These are phyloP conservation scores for Spodoptera littoralis DNA, from an alignment of 2,888 invertebrate genomes.

Conservation along the genomic window DNA sequence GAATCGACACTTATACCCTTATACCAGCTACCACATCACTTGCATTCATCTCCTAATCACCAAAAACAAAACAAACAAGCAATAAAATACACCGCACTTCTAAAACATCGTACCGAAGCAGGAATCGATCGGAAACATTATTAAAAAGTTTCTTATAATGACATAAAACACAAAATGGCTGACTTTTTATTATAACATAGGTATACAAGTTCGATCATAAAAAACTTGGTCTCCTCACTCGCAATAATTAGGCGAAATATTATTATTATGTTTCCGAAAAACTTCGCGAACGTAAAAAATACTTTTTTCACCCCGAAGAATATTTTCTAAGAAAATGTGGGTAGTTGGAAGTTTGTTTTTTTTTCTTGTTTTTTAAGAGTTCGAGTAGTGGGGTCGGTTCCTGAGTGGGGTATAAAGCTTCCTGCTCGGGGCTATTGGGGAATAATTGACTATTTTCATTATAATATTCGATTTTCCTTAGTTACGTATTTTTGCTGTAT, in stretches of 20 bases:
- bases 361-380: slow-evolving; percentile 3
- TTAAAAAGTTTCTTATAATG: slow-evolving; percentile 50
- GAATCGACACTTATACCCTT: too few relatives aligned
- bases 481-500: too few relatives aligned
- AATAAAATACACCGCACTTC: slow-evolving; percentile 37
- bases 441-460: too few relatives aligned
- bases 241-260: slow-evolving; percentile 54
- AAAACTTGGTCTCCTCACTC: slow-evolving; percentile 25
- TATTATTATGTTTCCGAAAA: slow-evolving; percentile 47
- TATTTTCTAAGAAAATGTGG: slow-evolving; percentile 12
- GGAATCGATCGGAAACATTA: slow-evolving; percentile 32
- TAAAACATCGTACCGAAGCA: slow-evolving; percentile 25
- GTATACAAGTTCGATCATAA: slow-evolving; percentile 48
- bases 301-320: slow-evolving; percentile 9
- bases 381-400: too few relatives aligned
- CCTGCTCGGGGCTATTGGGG: too few relatives aligned
- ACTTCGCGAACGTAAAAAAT: slow-evolving; percentile 43
- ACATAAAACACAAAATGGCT: slow-evolving; percentile 40
- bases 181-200: slow-evolving; percentile 38
- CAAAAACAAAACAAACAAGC: slow-evolving; percentile 11
- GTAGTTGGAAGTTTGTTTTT: slow-evolving; percentile 19
- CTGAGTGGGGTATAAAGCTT: too few relatives aligned
- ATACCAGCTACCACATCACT: too few relatives aligned
- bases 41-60: too few relatives aligned
- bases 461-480: too few relatives aligned